These are phyloP conservation scores for Pandemis corylana DNA, from an alignment of 2,888 invertebrate species.

Conservation along the genomic window DNA sequence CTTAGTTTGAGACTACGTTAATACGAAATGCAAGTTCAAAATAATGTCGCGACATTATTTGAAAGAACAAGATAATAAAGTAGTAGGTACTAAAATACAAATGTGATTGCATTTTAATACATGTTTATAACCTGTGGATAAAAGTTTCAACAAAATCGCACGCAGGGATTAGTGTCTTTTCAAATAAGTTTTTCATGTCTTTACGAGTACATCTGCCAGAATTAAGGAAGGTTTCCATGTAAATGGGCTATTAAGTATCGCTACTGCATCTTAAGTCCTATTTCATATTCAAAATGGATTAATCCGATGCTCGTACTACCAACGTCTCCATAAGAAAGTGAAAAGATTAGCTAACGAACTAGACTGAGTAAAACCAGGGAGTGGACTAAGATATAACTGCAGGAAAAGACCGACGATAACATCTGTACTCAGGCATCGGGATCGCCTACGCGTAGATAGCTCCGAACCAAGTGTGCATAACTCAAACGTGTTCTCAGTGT, in stretches of 20 bases:
- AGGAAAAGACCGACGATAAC: conserved; percentile 65
- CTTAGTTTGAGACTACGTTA: too few species aligned
- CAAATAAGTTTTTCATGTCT: not conserved
- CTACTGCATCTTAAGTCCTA: conserved; percentile 33
- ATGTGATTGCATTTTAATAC: too few species aligned
- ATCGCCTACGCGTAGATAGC: conserved; percentile 69
- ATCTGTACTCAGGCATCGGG: conserved; percentile 60
- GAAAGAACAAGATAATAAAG: too few species aligned
- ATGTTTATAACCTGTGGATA: not conserved
- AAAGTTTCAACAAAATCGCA: not conserved
- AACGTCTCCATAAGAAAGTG: conserved; percentile 67
- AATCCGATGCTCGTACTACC: conserved; percentile 52
- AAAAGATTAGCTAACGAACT: conserved; percentile 70
- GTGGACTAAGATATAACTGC: conserved; percentile 52
- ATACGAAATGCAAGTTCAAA: too few species aligned
- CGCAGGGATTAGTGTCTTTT: not conserved
- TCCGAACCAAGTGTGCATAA: conserved; percentile 66
- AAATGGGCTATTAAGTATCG: not conserved
- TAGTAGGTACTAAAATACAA: too few species aligned
- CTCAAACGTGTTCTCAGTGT: conserved; percentile 65
- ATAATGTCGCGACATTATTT: too few species aligned
- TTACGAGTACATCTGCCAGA: not conserved
- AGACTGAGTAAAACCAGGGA: conserved; percentile 55
- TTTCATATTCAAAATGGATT: conserved; percentile 61
- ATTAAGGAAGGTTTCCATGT: not conserved